Conservation (phyloP, 1,140 invertebrate genomes). For the Saccostrea glomerata region DNA sequence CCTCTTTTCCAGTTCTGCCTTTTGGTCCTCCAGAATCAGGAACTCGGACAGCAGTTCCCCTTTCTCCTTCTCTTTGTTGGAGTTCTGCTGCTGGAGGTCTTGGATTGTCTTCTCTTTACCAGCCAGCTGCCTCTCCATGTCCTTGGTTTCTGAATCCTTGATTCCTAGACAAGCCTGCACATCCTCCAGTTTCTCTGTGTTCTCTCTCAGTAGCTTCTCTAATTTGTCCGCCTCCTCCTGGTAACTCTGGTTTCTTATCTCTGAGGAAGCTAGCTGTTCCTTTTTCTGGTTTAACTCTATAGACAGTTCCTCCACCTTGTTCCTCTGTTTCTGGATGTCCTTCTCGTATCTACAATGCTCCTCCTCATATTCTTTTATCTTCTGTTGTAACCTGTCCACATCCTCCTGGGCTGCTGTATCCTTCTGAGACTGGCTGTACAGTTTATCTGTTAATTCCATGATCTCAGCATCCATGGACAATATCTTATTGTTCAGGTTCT, state of each 20-base stretch:
- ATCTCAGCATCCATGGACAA: slow-evolving; percentile 56
- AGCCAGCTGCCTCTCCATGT: background rate
- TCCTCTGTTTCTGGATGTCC: slow-evolving; percentile 16
- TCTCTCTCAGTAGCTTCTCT: background rate
- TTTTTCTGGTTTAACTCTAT: slow-evolving; percentile 2
- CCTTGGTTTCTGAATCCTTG: slow-evolving; percentile 19
- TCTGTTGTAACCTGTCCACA: slow-evolving; percentile 11
- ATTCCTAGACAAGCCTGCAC: background rate
- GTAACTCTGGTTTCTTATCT: background rate
- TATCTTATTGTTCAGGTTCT: slow-evolving; percentile 42
- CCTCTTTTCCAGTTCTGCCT: slow-evolving; percentile 52
- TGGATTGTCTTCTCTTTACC: background rate
- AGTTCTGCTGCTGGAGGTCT: slow-evolving; percentile 49
- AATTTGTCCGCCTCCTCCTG: slow-evolving; percentile 46
- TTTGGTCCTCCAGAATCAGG: slow-evolving; percentile 58
- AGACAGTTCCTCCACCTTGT: slow-evolving; percentile 34
- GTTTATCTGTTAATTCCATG: slow-evolving; percentile 51
- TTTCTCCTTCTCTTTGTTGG: slow-evolving; percentile 58
- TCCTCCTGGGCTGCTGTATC: slow-evolving; percentile 44
- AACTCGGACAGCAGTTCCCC: slow-evolving; percentile 58
- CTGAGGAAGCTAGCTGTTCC: slow-evolving; percentile 29
- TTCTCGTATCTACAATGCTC: slow-evolving; percentile 28
- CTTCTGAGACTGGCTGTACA: slow-evolving; percentile 35
- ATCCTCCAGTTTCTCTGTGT: background rate
- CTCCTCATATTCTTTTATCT: slow-evolving; percentile 17